Conservation (phyloP, 2,113 vertebrate species). For the Hippoglossus stenolepis region DNA sequence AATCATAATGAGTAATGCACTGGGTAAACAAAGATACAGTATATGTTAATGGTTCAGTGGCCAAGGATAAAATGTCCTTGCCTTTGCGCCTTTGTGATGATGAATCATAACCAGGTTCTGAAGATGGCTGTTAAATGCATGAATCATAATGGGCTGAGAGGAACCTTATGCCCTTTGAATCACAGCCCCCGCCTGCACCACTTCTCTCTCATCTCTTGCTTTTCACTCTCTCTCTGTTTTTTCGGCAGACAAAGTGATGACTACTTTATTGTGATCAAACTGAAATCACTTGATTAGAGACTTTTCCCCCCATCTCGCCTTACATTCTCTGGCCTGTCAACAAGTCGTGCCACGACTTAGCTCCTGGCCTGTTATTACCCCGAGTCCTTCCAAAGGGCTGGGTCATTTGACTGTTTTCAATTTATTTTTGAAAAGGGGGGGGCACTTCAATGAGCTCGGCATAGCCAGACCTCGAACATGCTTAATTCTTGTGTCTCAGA, state of each 20-base stretch:
- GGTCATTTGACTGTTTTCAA: constrained; percentile 44
- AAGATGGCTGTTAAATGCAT: constrained; percentile 41
- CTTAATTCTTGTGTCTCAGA: constrained; percentile 2
- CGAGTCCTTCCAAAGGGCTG: constrained; percentile 14
- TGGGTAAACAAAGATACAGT: constrained; percentile 33
- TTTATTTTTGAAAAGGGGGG: constrained; percentile 55
- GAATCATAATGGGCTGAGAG: constrained; percentile 43
- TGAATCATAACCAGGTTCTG: constrained; percentile 60
- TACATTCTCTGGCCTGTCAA: constrained; percentile 49
- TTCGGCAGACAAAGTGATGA: constrained; percentile 44
- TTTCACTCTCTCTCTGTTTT: too few species aligned
- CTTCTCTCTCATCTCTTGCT: too few species aligned
- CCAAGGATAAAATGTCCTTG: constrained; percentile 46
- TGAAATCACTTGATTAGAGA: constrained; percentile 66
- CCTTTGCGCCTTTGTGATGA: constrained; percentile 34
- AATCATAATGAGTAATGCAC: constrained; percentile 40
- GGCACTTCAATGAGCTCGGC: constrained; percentile 28
- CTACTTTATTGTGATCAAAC: constrained; percentile 57
- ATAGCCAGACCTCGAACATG: not conserved
- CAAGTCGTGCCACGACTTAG: constrained; percentile 41
- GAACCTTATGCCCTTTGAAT: constrained; percentile 38
- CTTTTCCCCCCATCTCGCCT: constrained; percentile 27
- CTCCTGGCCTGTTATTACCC: constrained; percentile 51
- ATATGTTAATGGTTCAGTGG: constrained; percentile 55
- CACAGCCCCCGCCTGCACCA: constrained; percentile 5